Base-by-base conservation (phyloP, 2,113 vertebrate genomes). In the Synchiropus splendidus region DNA sequence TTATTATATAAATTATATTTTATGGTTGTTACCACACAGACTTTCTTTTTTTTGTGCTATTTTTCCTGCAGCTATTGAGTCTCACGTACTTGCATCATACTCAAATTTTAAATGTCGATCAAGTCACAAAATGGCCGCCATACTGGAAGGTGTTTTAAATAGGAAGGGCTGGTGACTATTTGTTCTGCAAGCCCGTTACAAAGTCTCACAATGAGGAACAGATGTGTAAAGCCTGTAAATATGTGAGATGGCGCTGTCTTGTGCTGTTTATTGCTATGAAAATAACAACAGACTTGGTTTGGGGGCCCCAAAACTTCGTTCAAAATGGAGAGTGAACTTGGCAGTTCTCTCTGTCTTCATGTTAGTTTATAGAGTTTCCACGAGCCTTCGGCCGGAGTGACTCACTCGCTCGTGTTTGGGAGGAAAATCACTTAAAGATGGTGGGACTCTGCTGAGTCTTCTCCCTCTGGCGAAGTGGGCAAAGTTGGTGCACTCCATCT, bases 391-490 rank as follows among this genome's bases (percentile, higher is more conserved):
- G 31, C 35, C 48, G 31, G 54, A 41, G 75, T 78, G 67, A 79
- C 44, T 78, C 79, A 79, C 63, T 52, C 18, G 17, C 44, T 55
- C 45, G 48, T 44, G 63, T 31, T 54, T 30, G 41, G 14, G 52
- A n/a, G 44, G 42, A 27, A 77, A 77, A 80, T 78, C 31, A 59
- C 17, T 79, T 60, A 47, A 80, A 77, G 58, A 70, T 80, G 79
- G 67, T n/a, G n/a, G n/a, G n/a, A n/a, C n/a, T n/a, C 36, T 48
- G 55, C 11, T 43, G 45, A 41, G 51, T 55, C 47, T 21, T 36
- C 30, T 64, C 38, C 41, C 9, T 34, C 45, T 58, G 60, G 67
- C 8, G 44, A 44, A 35, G 32, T 30, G 21, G 54, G 31, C 18
- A 4, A 21, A 45, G 32, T 56, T 12, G 33, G n/a, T n/a, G n/a